A percentile compares a stretch with the other conserved stretches of the same genome.
Conservation (phyloP, 2,113 vertebrate species). For the Garra rufa region DNA sequence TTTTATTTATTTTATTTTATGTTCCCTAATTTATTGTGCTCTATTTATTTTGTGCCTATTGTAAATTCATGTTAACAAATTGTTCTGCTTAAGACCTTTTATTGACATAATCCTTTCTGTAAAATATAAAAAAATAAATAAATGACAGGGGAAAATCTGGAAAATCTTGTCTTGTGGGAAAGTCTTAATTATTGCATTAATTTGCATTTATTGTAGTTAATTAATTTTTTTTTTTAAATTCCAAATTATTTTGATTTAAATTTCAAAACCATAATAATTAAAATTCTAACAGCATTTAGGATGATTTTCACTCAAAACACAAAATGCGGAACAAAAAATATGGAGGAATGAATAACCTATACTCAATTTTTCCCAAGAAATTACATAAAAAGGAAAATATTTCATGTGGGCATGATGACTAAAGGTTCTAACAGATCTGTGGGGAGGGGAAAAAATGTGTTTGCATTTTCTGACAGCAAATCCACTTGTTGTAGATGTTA, state of each 20-base stretch:
- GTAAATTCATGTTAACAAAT: no score
- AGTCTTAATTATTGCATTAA: no score
- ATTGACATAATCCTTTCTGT: no score
- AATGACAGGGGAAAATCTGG: no score
- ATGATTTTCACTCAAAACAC: background rate
- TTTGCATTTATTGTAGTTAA: no score
- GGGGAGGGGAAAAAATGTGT: conserved; percentile 39
- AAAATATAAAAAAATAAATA: background rate
- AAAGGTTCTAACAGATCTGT: conserved; percentile 27
- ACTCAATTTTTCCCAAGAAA: background rate
- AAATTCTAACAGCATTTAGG: background rate
- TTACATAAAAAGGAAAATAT: background rate
- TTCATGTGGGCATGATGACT: background rate
- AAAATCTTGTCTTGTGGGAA: no score
- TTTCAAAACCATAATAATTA: no score
- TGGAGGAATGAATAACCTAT: background rate
- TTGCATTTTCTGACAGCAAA: conserved; percentile 55
- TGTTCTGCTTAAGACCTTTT: no score
- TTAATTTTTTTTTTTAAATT: no score
- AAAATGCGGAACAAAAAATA: background rate
- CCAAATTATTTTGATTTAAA: background rate
- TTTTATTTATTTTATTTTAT: no score
- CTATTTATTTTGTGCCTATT: no score
- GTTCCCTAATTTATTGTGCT: no score
- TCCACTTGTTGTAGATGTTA: conserved; percentile 68